Evolutionary conservation across 1,140 invertebrate genomes (phyloP).

Genomic region (Heliconius hewitsoni): DNA sequence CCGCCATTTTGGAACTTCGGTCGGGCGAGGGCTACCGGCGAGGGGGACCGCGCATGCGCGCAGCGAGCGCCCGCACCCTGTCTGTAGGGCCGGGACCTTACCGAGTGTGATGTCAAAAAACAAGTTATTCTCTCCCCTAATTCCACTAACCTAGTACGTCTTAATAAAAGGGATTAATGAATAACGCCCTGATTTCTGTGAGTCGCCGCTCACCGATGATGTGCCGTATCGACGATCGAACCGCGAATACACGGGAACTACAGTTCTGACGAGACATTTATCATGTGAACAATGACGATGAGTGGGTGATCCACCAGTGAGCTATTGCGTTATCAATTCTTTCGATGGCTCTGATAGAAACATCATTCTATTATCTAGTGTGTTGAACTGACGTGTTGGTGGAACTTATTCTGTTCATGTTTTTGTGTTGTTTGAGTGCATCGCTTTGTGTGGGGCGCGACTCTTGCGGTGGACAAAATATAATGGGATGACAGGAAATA

Average conservation of each 20-base stretch:
- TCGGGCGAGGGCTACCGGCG: slow-evolving; percentile 62
- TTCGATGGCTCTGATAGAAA: slow-evolving; percentile 25
- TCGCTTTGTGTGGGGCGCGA: slow-evolving; percentile 44
- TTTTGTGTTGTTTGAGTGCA: slow-evolving; percentile 40
- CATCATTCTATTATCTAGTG: slow-evolving; percentile 3
- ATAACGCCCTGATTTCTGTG: slow-evolving; percentile 55
- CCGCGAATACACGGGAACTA: slow-evolving; percentile 29
- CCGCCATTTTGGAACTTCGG: slow-evolving; percentile 77
- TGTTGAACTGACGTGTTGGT: slow-evolving; percentile 35
- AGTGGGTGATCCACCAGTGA: slow-evolving; percentile 57
- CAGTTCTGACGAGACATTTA: slow-evolving; percentile 39
- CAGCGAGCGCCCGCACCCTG: slow-evolving; percentile 67
- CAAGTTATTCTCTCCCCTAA: slow-evolving; percentile 77
- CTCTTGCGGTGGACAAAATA: slow-evolving; percentile 49
- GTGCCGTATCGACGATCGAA: slow-evolving; percentile 33
- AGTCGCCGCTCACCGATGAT: slow-evolving; percentile 37
- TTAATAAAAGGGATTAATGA: slow-evolving; percentile 67
- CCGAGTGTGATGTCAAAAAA: slow-evolving; percentile 77
- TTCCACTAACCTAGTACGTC: slow-evolving; percentile 77
- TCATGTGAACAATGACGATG: slow-evolving; percentile 66
- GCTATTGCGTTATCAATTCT: slow-evolving; percentile 43
- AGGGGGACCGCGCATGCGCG: slow-evolving; percentile 76
- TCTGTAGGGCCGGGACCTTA: slow-evolving; percentile 69
- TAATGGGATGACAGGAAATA: slow-evolving; percentile 79
- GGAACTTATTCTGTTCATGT: slow-evolving; percentile 35